phyloP scores from a whole-genome alignment of 2,113 vertebrate genomes.

The Elachura formosa region DNA sequence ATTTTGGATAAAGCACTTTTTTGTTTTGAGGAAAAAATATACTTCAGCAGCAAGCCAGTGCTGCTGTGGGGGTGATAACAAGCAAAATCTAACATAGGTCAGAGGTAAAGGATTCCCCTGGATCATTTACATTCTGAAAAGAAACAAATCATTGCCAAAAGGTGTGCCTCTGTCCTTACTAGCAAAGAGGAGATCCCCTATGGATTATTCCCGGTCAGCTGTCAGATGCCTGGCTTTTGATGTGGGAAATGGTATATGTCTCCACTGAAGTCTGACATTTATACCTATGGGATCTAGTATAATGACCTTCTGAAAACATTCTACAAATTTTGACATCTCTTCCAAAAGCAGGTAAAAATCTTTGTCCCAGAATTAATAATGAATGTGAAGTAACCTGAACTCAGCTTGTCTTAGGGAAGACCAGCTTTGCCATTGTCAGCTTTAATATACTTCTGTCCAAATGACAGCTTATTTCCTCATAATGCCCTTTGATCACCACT shows the following conservation, averaged over 20 bases:
- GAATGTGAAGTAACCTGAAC: slow-evolving; percentile 74
- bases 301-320: slow-evolving; percentile 60
- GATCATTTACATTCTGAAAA: slow-evolving; percentile 44
- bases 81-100: slow-evolving; percentile 12
- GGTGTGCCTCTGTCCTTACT: slow-evolving; percentile 33
- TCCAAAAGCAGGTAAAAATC: slow-evolving; percentile 61
- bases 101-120: slow-evolving; percentile 34
- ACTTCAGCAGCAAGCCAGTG: not conserved
- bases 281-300: slow-evolving; percentile 54
- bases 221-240: slow-evolving; percentile 62
- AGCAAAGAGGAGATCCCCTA: slow-evolving; percentile 39
- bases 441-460: slow-evolving; percentile 69
- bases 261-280: slow-evolving; percentile 45
- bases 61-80: slow-evolving; percentile 27
- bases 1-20: no score
- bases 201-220: slow-evolving; percentile 61
- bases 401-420: slow-evolving; percentile 70
- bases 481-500: slow-evolving; percentile 68
- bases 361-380: slow-evolving; percentile 50
- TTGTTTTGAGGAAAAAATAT: not conserved
- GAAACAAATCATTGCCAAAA: slow-evolving; percentile 35
- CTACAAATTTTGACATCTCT: slow-evolving; percentile 68
- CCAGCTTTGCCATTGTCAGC: slow-evolving; percentile 67
- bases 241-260: slow-evolving; percentile 44
- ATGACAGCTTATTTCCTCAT: slow-evolving; percentile 70